Percentiles rank a stretch among this genome's conserved stretches.
phyloP scores from a whole-genome alignment of 2,888 invertebrate genomes.

The Folsomia manolachei region DNA sequence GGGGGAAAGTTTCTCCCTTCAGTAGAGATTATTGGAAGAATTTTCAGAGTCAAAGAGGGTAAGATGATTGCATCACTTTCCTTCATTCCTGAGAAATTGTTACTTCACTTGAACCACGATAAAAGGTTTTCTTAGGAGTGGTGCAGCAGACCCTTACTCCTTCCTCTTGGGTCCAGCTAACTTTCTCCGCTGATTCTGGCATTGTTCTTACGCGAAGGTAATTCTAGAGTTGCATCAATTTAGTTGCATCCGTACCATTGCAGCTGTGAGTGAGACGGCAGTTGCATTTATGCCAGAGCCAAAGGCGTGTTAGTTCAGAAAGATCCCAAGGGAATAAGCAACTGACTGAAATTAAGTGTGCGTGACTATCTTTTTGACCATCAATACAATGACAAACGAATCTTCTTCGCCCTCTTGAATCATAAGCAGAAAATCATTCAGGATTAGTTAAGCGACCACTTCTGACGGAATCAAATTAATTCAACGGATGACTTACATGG shows the following conservation, averaged over 20 bases:
- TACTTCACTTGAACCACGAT: neutral
- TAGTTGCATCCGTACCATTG: neutral
- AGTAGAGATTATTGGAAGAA: neutral
- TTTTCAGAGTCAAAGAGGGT: conserved; percentile 7
- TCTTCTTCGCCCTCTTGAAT: neutral
- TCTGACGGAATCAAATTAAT: neutral
- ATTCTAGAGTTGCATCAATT: neutral
- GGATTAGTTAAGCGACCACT: neutral
- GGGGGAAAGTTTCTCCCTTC: neutral
- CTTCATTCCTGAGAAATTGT: neutral
- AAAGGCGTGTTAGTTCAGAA: neutral
- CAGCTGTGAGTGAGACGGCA: no score
- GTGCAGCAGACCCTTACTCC: neutral
- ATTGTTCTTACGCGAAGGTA: neutral
- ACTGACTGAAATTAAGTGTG: neutral
- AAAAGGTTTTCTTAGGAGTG: neutral
- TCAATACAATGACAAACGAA: no score
- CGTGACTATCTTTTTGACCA: neutral
- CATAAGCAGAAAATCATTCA: neutral
- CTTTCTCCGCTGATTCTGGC: no score
- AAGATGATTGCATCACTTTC: conserved; percentile 10
- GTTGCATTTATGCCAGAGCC: no score
- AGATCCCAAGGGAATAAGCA: neutral
- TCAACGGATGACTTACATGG: neutral
- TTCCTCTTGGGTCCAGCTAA: no score